phyloP scores from a whole-genome alignment of 2,888 invertebrate genomes.

The Coenonympha arcania region DNA sequence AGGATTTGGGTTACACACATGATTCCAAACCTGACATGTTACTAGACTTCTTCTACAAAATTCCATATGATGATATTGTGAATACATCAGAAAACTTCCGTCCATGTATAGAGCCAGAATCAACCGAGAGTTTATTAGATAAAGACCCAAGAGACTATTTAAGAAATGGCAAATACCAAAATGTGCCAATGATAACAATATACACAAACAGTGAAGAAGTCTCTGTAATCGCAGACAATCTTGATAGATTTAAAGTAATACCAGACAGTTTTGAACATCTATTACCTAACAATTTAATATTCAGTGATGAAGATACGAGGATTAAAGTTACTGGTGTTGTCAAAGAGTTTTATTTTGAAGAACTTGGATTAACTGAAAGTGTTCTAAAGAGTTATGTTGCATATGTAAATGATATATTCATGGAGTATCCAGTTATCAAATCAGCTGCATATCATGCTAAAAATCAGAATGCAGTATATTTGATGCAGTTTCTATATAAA shows the following conservation, averaged over 20 bases:
- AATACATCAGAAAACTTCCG: constrained; percentile 39
- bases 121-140: constrained; percentile 37
- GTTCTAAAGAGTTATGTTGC: constrained; percentile 39
- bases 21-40: constrained; percentile 33
- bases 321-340: constrained; percentile 44
- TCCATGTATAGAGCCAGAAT: constrained; percentile 50
- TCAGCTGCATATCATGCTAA: constrained; percentile 46
- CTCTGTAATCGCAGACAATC: constrained; percentile 33
- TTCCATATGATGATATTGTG: constrained; percentile 32
- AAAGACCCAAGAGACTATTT: constrained; percentile 46
- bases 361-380: constrained; percentile 27
- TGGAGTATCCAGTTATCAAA: constrained; percentile 52
- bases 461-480: constrained; percentile 42
- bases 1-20: constrained; percentile 57
- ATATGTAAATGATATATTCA: constrained; percentile 51
- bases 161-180: constrained; percentile 37
- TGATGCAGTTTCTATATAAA: constrained; percentile 44
- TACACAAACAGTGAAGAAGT: constrained; percentile 41
- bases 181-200: constrained; percentile 48
- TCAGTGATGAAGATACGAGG: constrained; percentile 36
- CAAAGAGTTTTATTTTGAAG: constrained; percentile 51
- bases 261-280: constrained; percentile 44
- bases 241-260: constrained; percentile 32
- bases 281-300: constrained; percentile 52
- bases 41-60: constrained; percentile 39